These are phyloP conservation scores for Drymodes brunneopygia DNA, from an alignment of 2,113 vertebrate genomes.

Conservation along the genomic window DNA sequence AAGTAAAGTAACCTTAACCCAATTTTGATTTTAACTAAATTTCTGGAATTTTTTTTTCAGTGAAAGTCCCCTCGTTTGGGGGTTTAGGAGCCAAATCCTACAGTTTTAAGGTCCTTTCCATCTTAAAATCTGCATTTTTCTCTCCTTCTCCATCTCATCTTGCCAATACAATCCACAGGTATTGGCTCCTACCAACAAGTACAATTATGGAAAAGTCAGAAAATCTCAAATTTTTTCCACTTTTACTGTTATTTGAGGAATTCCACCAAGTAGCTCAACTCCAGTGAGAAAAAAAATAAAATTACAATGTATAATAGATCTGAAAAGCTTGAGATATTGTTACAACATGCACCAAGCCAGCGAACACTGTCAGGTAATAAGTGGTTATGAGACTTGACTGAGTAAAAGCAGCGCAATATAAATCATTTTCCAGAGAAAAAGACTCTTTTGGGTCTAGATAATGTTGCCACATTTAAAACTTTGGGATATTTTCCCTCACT, in stretches of 20 bases:
- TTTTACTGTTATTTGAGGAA: neutral
- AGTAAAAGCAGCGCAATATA: neutral
- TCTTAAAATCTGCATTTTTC: neutral
- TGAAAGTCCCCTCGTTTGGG: neutral
- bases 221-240: neutral
- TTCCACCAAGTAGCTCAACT: neutral
- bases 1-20: fast-evolving
- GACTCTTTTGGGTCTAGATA: neutral
- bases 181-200: fast-evolving
- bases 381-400: neutral
- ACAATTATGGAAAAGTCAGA: neutral
- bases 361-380: fast-evolving
- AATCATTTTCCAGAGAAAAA: neutral
- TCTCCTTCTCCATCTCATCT: neutral
- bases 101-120: neutral
- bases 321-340: neutral
- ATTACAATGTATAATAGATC: neutral
- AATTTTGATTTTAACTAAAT: neutral
- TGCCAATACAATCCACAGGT: fast-evolving
- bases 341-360: fast-evolving
- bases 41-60: neutral
- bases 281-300: neutral
- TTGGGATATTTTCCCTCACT: neutral
- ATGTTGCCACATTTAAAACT: neutral
- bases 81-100: neutral